Evolutionary conservation across 2,797 vertebrate genomes (phyloP), one percentile per base, ranked within the genome.

Genomic region (Schizopygopsis pylzovi): DNA sequence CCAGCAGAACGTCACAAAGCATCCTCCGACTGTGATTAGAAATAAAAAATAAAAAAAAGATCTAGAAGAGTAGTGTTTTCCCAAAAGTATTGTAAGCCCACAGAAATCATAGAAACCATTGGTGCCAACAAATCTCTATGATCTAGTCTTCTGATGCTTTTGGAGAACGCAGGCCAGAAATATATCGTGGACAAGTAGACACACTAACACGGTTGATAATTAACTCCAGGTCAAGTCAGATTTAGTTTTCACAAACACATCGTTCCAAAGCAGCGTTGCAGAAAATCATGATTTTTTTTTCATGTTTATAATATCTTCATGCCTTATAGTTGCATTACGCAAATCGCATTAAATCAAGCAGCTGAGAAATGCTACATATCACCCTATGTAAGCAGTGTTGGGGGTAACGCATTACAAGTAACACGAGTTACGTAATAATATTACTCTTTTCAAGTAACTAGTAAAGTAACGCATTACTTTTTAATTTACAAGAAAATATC

Each of bases 1-100:
- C 95, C 85, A 99, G 96, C 93, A 97, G 95, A 91, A 99, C 97
- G 18, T 99, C 98, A 88, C 98, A 99, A 86, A 99, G 95, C 93
- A 97, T 95, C 91, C 94, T 96, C 92, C 98, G 97, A 94, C 98
- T 99, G 94, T 37, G 90, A 73, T 90, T 87, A 90, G 20, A 83
- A 6, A 39, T 9, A 72, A 37, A 15, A 18, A 77, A 84, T 63
- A 41, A 63, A 78, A 0, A 20, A 16, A 77, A 16, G 5, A 59
- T 41, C 3, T 18, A 59, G 13, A 52, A 2, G 7, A 61, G 52
- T 12, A 4, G 6, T 59, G 33, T 41, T 41, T 78, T 59, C 20
- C 37, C 4, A n/a, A 41, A 39, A 8, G 33, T 22, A 39, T 12
- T 28, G 20, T 6, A 56, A 39, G 20, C 28, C 49, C 22, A 39